Evolutionary conservation across 2,888 invertebrate species (phyloP), one percentile per base, ranked within the genome.

Genomic region (Ornithoptera priamus): DNA sequence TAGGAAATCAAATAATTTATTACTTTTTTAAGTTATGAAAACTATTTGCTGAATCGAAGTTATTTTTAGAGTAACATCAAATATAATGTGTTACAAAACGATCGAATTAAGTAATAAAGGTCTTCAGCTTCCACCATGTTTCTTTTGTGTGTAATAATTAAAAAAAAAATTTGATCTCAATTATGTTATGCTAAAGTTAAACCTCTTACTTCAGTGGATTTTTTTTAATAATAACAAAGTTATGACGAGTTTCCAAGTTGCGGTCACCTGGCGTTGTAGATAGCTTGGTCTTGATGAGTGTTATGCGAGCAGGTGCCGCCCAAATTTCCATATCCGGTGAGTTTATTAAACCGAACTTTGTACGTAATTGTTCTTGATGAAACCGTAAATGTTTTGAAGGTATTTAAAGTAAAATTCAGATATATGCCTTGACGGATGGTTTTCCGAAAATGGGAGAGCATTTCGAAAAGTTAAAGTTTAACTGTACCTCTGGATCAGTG

Each of bases 251-350:
- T 46, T 62, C 24, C 63, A 67, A 36, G 39, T 42, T 50, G 15
- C 53, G 64, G 68, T 68, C 68, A 68, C 39, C 64, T 60, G 63
- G 59, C 58, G 68, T 22, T 64, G 59, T 60, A 60, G 30, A 64
- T 59, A 68, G 64, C 64, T 20, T 20, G 6, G 39, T 60, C 39
- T 57, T 68, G 17, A 68, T 68, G 46, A 64, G 59, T 36, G 53
- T 62, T 64, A 60, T 60, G 60, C 50, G 60, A 24, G 60, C 68
- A 68, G 64, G 64, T 68, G 68, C 53, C 59, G 30, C 63, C 59
- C 60, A 53, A 68, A 68, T 68, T 68, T 68, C 68, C 68, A 68
- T 68, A 68, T 50, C 68, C 68, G 64, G 18, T 50, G 50, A 64
- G 50, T 64, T 68, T 68, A 68, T 68, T 64, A 68, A 64, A 60